Base-by-base conservation (phyloP, 92 coral and sea anemone genomes). In the Micromussa lordhowensis region DNA sequence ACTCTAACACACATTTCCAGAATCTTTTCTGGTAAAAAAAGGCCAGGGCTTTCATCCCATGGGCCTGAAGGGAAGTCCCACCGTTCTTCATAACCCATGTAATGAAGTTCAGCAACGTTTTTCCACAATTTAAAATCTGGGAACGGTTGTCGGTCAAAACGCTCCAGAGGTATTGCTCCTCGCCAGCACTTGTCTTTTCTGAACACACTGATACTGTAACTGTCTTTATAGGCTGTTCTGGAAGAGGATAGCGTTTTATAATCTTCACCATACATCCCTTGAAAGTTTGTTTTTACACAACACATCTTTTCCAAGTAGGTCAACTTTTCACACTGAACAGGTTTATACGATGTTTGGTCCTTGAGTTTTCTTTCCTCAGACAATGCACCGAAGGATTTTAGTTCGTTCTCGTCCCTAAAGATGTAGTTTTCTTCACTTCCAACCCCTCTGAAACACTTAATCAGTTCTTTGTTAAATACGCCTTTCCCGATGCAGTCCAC, bases 91-190 rank as follows among this genome's bases (percentile, higher is more conserved):
- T 53, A 85, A n/a, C 82, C 80, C 80, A 90, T 77, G 54, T 77
- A 90, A 31, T 85, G 86, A 82, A 79, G 77, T 55, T 90, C 81
- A 26, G 75, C 85, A 1, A 30, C 82, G 3, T 64, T 13, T 68
- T 84, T 61, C 93, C 93, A 85, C 17, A 84, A 55, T 66, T 78
- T 86, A 29, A 64, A 85, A 54, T 90, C 93, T 57, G 93, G 93
- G n/a, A 85, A 80, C n/a, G 89, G 93, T 32, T 90, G 80, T 13
- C 64, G 51, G 75, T 91, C 85, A 53, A 80, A 80, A 36, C 74
- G 84, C 58, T 86, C 84, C 58, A 80, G 12, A 0, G 84, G 18
- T 31, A 4, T 80, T 5, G 5, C 31, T 34, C 84, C 84, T 34
- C 84, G 22, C 57, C 84, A 80, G 58, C 22, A 66, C 4, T 80